These are phyloP conservation scores for Laothoe populi DNA, from an alignment of 2,888 invertebrate species.

Conservation along the genomic window DNA sequence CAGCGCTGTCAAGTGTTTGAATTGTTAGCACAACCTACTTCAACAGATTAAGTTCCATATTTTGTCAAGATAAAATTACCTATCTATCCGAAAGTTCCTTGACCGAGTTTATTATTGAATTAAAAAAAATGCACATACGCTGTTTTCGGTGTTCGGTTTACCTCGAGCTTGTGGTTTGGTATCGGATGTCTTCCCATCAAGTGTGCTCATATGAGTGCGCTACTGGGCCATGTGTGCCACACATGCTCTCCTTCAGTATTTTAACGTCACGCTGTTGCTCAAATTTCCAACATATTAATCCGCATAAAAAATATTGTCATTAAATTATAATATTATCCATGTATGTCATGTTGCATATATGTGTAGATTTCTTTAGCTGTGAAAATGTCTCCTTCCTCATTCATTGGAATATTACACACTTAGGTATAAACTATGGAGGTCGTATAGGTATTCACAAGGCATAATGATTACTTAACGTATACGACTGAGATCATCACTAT, in stretches of 20 bases:
- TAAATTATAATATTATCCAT: slow-evolving; percentile 20
- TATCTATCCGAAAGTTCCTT: slow-evolving; percentile 57
- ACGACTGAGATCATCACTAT: slow-evolving; percentile 65
- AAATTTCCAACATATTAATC: slow-evolving; percentile 30
- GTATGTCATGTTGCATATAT: neutral
- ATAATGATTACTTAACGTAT: slow-evolving; percentile 50
- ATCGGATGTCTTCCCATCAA: slow-evolving; percentile 71
- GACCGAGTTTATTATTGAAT: slow-evolving; percentile 62
- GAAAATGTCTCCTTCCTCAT: slow-evolving; percentile 15
- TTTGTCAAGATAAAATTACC: slow-evolving; percentile 46
- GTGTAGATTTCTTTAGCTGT: slow-evolving; percentile 13
- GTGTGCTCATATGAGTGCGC: slow-evolving; percentile 60
- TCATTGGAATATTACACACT: slow-evolving; percentile 13
- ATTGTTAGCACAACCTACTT: slow-evolving; percentile 55
- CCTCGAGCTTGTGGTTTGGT: slow-evolving; percentile 51
- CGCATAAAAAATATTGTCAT: slow-evolving; percentile 28
- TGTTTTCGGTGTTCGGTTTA: slow-evolving; percentile 54
- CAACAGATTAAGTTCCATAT: slow-evolving; percentile 43
- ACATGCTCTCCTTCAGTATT: slow-evolving; percentile 70
- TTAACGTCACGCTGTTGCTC: slow-evolving; percentile 50
- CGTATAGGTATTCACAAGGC: slow-evolving; percentile 35
- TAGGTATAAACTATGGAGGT: slow-evolving; percentile 17
- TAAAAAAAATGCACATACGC: slow-evolving; percentile 61
- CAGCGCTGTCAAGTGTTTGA: slow-evolving; percentile 36
- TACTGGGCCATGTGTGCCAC: slow-evolving; percentile 74